Base-by-base conservation (phyloP, 2,888 invertebrate species). In the Tiphia femorata region DNA sequence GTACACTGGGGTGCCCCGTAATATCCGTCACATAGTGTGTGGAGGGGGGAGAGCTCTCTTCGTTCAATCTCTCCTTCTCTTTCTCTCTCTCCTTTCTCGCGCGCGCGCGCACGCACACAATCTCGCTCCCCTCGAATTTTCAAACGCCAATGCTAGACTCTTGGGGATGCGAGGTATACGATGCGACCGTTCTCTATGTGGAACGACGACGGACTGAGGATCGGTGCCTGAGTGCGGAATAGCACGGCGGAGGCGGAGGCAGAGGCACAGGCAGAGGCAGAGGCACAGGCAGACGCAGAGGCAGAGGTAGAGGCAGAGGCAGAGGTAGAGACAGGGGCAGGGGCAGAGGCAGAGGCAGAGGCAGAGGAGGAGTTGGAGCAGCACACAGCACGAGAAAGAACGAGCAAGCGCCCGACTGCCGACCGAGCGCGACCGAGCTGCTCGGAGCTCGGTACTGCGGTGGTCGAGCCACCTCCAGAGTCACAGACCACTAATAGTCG, bases 11-110 rank as follows among this genome's bases (percentile, higher is more conserved):
- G 60, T 58, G 64, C 67, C 70, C 69, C 74, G 64, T 65, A 59
- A 68, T 65, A 62, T 68, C 68, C 62, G 72, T 76, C 76, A 76
- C 76, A 76, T 76, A 75, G 72, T 74, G 16, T n/a, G 42, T 27
- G 14, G 44, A 17, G 40, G 20, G 19, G 19, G 30, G 12, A 20
- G 41, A 44, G 19, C 30, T 37, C 37, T 33, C 33, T 6, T 33
- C 33, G 33, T 14, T 14, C 12, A 14, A 14, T 33, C 14, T 33
- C 33, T n/a, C 33, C 33, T n/a, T 33, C 12, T 33, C 33, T 33
- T 33, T 25, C 25, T 25, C 8, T 25, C 8, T 5, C 25, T 5
- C 25, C 25, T 8, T 14, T 7, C 33, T 33, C 33, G 33, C 33
- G 12, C 33, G 33, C 33, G 12, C 33, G 33, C 33, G 12, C 33